Percentiles rank a stretch among this genome's conserved stretches.
Evolutionary conservation across 2,113 vertebrate species (phyloP).

Genomic region (Nothobranchius kuhntae): DNA sequence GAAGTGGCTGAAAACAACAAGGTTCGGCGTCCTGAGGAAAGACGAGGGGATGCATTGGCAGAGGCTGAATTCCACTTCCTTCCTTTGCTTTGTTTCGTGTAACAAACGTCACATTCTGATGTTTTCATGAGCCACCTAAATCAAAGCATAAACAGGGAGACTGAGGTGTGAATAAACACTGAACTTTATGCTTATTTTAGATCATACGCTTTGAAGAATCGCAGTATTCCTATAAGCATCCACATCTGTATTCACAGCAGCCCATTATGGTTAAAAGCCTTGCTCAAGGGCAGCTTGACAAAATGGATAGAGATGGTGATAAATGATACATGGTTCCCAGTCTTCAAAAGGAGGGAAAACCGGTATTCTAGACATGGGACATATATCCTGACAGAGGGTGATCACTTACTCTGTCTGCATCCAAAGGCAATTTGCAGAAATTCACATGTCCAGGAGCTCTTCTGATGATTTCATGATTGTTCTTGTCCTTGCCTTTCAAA

Average conservation of each 20-base stretch:
- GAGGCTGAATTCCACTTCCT: not conserved
- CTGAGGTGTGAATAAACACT: not conserved
- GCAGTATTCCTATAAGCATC: not conserved
- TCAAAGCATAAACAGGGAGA: not conserved
- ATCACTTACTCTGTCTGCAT: constrained; percentile 33
- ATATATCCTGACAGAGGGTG: constrained; percentile 39
- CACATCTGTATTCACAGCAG: constrained; percentile 2
- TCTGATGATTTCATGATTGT: constrained; percentile 60
- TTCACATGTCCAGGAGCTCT: constrained; percentile 52
- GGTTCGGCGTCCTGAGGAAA: constrained; percentile 78
- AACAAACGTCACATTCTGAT: no score
- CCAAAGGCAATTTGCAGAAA: constrained; percentile 44
- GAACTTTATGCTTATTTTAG: not conserved
- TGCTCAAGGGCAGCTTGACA: constrained; percentile 40
- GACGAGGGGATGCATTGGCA: constrained; percentile 3
- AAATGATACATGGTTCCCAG: constrained; percentile 15
- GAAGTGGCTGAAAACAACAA: constrained; percentile 90
- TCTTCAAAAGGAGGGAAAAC: constrained; percentile 14
- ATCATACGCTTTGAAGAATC: not conserved
- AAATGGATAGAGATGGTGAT: constrained; percentile 16
- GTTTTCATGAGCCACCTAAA: not conserved
- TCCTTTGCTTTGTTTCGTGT: not conserved
- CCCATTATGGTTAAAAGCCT: constrained; percentile 16
- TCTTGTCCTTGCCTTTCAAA: constrained; percentile 58
- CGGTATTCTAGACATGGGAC: constrained; percentile 14